Evolutionary conservation across 2,888 invertebrate genomes (phyloP).

Genomic region (Perithous albicinctus): DNA sequence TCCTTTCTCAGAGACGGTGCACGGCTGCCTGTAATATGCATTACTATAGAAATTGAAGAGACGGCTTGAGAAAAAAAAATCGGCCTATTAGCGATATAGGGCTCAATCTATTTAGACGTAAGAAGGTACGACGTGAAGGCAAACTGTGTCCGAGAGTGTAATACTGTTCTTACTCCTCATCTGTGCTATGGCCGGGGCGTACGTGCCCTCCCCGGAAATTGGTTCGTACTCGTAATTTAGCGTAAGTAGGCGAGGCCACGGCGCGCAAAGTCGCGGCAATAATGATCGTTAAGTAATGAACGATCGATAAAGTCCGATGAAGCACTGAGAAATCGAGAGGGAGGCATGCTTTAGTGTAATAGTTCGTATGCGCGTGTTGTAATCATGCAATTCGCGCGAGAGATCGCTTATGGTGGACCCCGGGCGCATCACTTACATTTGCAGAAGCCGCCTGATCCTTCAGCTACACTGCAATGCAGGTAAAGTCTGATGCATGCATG

Average conservation of each 20-base stretch:
- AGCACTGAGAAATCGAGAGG: constrained; percentile 27
- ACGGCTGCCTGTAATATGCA: not conserved
- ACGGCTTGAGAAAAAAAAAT: not conserved
- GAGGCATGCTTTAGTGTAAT: constrained; percentile 53
- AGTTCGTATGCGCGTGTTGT: constrained; percentile 56
- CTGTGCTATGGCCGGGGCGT: constrained; percentile 23
- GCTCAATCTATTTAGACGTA: constrained; percentile 48
- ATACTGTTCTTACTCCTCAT: constrained; percentile 31
- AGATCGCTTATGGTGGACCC: constrained; percentile 44
- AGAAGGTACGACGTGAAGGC: constrained; percentile 16
- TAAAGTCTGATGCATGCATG: constrained; percentile 21
- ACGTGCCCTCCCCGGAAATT: constrained; percentile 77
- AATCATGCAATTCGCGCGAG: constrained; percentile 69
- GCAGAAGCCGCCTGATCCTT: constrained; percentile 21
- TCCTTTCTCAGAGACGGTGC: constrained; percentile 46
- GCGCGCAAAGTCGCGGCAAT: constrained; percentile 81
- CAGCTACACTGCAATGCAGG: constrained; percentile 2
- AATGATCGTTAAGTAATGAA: constrained; percentile 82
- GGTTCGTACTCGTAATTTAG: constrained; percentile 78
- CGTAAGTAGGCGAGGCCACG: constrained; percentile 71
- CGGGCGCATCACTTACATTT: constrained; percentile 47
- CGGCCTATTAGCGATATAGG: constrained; percentile 42
- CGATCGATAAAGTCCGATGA: constrained; percentile 63
- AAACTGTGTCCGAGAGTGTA: not conserved
- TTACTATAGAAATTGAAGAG: not conserved